phyloP scores from a whole-genome alignment of 2,113 vertebrate genomes.

The Galemys pyrenaicus region DNA sequence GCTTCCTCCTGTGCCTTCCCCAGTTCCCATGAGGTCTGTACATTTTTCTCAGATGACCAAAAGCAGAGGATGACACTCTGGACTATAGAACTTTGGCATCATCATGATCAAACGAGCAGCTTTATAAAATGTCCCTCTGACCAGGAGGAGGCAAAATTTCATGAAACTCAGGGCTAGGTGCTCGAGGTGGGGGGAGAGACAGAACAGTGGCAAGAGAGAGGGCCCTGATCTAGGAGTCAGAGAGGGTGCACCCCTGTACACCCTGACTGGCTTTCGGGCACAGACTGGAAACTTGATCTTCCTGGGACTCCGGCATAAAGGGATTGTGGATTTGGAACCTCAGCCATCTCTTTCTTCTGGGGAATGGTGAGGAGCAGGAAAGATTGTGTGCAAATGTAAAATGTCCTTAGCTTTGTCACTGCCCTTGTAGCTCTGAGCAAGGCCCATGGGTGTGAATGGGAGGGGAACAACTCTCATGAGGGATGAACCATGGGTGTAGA shows the following conservation, averaged over 20 bases:
- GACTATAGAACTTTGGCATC: background rate
- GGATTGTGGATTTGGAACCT: no score
- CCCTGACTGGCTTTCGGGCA: no score
- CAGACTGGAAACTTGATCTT: background rate
- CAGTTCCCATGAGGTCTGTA: background rate
- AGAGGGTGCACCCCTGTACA: rapidly evolving
- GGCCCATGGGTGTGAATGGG: background rate
- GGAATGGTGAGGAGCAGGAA: background rate
- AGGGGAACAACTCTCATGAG: no score
- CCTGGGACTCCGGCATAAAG: background rate
- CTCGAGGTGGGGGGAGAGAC: background rate
- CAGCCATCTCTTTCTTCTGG: background rate
- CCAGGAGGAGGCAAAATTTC: background rate
- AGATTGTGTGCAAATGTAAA: no score
- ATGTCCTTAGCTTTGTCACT: no score
- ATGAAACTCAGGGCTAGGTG: background rate
- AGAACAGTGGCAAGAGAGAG: background rate
- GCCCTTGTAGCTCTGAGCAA: background rate
- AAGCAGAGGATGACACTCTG: background rate
- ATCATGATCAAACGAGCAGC: background rate
- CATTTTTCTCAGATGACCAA: background rate
- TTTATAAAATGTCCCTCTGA: background rate
- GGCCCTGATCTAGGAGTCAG: no score
- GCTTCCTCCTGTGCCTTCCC: background rate
- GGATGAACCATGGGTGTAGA: background rate